Evolutionary conservation across 1,140 invertebrate species (phyloP).

Genomic region (Samia ricini): DNA sequence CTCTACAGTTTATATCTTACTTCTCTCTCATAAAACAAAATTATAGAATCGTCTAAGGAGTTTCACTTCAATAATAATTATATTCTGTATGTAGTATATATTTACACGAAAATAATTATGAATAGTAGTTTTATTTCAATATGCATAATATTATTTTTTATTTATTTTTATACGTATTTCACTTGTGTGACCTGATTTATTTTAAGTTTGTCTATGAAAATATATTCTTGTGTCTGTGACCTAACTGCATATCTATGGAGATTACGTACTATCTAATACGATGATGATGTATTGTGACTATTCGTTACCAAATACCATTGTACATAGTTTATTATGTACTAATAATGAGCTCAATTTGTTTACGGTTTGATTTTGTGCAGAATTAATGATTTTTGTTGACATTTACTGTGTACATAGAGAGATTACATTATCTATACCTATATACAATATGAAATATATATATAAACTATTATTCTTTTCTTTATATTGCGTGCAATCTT

Average conservation of each 20-base stretch:
- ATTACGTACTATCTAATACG: conserved; percentile 1
- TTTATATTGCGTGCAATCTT: conserved; percentile 51
- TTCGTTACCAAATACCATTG: conserved; percentile 61
- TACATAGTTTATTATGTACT: conserved; percentile 40
- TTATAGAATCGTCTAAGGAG: too few species aligned
- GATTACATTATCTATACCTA: not conserved
- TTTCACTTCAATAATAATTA: too few species aligned
- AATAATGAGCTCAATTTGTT: conserved; percentile 40
- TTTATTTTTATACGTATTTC: conserved; percentile 41
- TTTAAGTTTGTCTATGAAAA: conserved; percentile 60
- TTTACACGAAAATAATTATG: conserved; percentile 31
- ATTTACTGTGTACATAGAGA: conserved; percentile 50
- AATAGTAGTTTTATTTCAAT: conserved; percentile 36
- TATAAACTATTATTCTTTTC: conserved; percentile 19
- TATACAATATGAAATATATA: not conserved
- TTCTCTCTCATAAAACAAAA: too few species aligned
- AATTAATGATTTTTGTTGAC: conserved; percentile 34
- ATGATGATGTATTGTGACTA: conserved; percentile 27
- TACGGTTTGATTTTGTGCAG: conserved; percentile 23
- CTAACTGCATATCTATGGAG: conserved; percentile 37
- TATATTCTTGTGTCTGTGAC: conserved; percentile 42
- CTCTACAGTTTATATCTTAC: too few species aligned
- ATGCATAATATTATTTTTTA: conserved; percentile 39
- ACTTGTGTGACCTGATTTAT: conserved; percentile 75
- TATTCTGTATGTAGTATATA: not conserved